phyloP scores from a whole-genome alignment of 2,888 invertebrate species.

The Caenorhabditis wallacei region DNA sequence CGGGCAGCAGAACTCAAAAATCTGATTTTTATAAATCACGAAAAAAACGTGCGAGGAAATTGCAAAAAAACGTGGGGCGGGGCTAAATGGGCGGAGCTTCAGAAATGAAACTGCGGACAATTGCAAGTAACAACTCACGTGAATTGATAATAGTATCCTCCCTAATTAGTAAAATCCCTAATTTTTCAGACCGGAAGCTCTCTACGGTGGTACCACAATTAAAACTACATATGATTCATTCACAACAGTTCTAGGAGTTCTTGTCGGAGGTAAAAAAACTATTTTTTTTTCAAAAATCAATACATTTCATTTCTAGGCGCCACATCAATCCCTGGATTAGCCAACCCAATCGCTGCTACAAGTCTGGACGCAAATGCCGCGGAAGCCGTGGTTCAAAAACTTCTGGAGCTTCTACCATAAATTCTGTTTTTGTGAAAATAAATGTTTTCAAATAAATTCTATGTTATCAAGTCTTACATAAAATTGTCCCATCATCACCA shows the following conservation, averaged over 20 bases:
- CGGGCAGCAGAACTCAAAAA: too few species aligned
- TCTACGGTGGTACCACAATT: slow-evolving; percentile 11
- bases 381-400: not conserved
- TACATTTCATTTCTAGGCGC: not conserved
- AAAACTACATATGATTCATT: slow-evolving; percentile 1
- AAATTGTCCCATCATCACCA: too few species aligned
- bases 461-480: too few species aligned
- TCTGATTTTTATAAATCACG: too few species aligned
- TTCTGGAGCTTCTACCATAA: slow-evolving; percentile 7
- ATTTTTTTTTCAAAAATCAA: not conserved
- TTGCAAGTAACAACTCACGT: too few species aligned
- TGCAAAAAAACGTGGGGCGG: too few species aligned
- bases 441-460: not conserved
- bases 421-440: not conserved
- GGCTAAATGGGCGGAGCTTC: too few species aligned
- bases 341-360: not conserved
- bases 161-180: too few species aligned
- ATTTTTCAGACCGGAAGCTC: slow-evolving; percentile 5
- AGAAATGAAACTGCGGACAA: too few species aligned
- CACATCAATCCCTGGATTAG: slow-evolving; percentile 3
- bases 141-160: too few species aligned
- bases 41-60: not conserved
- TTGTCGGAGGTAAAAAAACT: not conserved
- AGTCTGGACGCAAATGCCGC: not conserved
- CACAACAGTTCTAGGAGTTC: slow-evolving; percentile 3